A percentile compares a stretch with the other conserved stretches of the same genome.
Evolutionary conservation across 2,797 vertebrate genomes (phyloP).

Genomic region (Tokudaia muenninki): DNA sequence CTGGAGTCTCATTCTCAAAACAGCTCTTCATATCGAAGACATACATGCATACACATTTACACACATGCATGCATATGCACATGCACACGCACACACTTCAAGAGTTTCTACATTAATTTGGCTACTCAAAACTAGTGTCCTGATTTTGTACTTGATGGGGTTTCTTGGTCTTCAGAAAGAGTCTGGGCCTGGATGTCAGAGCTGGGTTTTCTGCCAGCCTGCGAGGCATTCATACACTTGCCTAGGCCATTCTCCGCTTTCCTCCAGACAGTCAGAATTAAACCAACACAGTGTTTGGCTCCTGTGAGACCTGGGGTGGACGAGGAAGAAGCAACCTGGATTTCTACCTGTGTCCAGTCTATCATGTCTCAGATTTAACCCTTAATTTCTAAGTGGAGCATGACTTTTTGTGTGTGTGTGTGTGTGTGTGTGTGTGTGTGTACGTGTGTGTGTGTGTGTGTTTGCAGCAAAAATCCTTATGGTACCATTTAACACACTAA

Average conservation of each 20-base stretch:
- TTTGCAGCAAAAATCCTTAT: neutral
- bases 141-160: neutral
- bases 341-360: neutral
- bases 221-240: neutral
- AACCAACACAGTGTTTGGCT: conserved; percentile 20
- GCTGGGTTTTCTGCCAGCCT: neutral
- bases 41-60: neutral
- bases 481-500: neutral
- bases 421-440: neutral
- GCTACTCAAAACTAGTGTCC: neutral
- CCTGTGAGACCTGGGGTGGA: neutral
- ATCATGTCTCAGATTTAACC: neutral
- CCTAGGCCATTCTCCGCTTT: neutral
- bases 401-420: neutral
- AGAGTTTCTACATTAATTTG: conserved; percentile 18
- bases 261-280: neutral
- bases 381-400: conserved; percentile 17
- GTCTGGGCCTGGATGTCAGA: neutral
- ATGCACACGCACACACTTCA: neutral
- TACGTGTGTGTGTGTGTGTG: neutral
- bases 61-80: neutral
- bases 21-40: conserved; percentile 2
- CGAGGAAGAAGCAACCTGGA: neutral
- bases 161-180: conserved; percentile 34
- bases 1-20: conserved; percentile 4